Evolutionary conservation across 2,888 invertebrate species (phyloP).

Genomic region (Seira ritae): DNA sequence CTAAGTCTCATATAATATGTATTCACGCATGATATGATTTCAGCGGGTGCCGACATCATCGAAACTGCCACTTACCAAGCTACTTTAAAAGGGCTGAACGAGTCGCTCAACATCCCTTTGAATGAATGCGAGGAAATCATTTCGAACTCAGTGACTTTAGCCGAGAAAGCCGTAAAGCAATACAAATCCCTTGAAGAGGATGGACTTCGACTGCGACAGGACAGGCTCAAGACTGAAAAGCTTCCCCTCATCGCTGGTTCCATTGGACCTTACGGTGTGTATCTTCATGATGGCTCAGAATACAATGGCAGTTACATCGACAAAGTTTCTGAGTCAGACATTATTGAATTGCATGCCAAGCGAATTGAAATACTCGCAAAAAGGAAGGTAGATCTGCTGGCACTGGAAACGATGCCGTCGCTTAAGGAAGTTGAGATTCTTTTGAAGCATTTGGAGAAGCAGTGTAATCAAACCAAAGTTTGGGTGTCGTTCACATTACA

Average conservation of each 20-base stretch:
- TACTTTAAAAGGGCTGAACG: slow-evolving; percentile 84
- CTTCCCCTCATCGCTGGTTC: slow-evolving; percentile 88
- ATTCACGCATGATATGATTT: too few relatives aligned
- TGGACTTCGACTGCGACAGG: not conserved
- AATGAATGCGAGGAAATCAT: slow-evolving; percentile 85
- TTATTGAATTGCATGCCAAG: slow-evolving; percentile 90
- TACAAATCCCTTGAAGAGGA: slow-evolving; percentile 34
- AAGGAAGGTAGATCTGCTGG: slow-evolving; percentile 89
- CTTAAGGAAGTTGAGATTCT: slow-evolving; percentile 88
- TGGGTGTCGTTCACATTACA: slow-evolving; percentile 94
- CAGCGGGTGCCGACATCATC: slow-evolving; percentile 91
- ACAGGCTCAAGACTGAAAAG: slow-evolving; percentile 2
- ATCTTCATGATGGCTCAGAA: slow-evolving; percentile 92
- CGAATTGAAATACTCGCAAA: slow-evolving; percentile 87
- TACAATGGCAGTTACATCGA: slow-evolving; percentile 91
- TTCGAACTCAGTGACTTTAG: slow-evolving; percentile 84
- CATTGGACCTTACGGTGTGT: slow-evolving; percentile 95
- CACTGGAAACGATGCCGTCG: slow-evolving; percentile 95
- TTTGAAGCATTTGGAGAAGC: slow-evolving; percentile 84
- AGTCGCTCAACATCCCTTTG: slow-evolving; percentile 82
- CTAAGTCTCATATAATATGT: not conserved
- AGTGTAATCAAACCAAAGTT: slow-evolving; percentile 83
- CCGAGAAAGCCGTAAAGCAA: slow-evolving; percentile 82
- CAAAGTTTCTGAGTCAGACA: slow-evolving; percentile 81
- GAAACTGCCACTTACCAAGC: slow-evolving; percentile 95